Conservation (phyloP, 2,113 vertebrate genomes). For the Oxyura jamaicensis region DNA sequence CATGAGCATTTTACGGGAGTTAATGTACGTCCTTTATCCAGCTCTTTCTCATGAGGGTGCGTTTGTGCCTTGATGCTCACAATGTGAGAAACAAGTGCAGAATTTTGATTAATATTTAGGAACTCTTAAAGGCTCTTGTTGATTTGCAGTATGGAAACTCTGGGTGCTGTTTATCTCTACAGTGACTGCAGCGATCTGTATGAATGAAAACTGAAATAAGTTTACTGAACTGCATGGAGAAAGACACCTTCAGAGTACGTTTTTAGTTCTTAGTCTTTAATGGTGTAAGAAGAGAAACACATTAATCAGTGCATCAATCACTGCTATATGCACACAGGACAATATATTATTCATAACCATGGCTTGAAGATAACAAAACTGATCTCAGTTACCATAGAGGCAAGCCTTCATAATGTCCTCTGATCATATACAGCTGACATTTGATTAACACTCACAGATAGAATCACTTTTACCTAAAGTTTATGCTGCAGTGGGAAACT, state of each 20-base stretch:
- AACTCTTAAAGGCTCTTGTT: neutral
- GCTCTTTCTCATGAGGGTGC: neutral
- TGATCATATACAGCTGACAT: neutral
- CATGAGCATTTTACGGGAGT: neutral
- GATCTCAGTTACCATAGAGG: slow-evolving; percentile 12
- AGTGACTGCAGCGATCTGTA: neutral
- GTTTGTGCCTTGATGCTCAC: neutral
- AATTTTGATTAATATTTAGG: neutral
- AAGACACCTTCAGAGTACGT: neutral
- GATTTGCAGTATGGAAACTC: neutral
- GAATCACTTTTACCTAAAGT: slow-evolving; percentile 14
- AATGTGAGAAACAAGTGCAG: neutral
- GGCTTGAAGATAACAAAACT: slow-evolving; percentile 13
- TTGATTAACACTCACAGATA: slow-evolving; percentile 35
- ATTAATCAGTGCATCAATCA: slow-evolving; percentile 9
- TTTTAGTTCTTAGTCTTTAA: neutral
- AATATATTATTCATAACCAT: slow-evolving; percentile 18
- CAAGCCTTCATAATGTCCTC: neutral
- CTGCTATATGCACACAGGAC: neutral
- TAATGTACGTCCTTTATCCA: neutral
- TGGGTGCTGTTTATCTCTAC: neutral
- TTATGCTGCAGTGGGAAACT: neutral
- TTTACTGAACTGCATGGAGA: neutral
- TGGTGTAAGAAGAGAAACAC: neutral
- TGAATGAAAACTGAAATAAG: neutral